phyloP scores from a whole-genome alignment of 2,113 vertebrate genomes.

The Silurus glanis region DNA sequence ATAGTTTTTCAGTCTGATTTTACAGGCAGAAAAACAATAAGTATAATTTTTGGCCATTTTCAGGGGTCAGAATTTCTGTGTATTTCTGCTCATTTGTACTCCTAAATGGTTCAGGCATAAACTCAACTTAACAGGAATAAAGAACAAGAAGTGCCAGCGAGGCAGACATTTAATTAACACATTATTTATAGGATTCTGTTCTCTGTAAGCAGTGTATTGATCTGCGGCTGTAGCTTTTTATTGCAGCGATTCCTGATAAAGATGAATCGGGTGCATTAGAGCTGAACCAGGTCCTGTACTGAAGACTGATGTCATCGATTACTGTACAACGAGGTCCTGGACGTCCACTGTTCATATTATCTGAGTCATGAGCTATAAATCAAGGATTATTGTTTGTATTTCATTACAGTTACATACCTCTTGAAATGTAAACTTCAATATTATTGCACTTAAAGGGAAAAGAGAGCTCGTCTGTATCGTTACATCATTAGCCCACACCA shows the following conservation, averaged over 20 bases:
- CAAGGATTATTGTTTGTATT: background rate
- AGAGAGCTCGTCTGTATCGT: background rate
- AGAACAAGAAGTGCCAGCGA: background rate
- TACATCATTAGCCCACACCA: background rate
- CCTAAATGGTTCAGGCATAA: background rate
- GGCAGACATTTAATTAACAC: background rate
- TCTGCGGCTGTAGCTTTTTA: background rate
- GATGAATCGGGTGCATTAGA: background rate
- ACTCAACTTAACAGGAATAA: background rate
- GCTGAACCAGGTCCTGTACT: background rate
- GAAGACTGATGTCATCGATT: background rate
- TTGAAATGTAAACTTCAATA: background rate
- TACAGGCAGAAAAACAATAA: background rate
- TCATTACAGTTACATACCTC: background rate
- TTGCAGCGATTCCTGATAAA: background rate
- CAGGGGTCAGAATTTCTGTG: background rate
- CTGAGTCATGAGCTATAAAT: background rate
- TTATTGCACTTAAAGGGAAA: background rate
- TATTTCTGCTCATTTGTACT: background rate
- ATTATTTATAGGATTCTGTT: background rate
- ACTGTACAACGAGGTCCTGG: background rate
- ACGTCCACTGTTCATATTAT: background rate
- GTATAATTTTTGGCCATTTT: background rate
- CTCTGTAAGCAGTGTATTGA: background rate
- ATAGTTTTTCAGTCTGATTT: background rate